phyloP scores from a whole-genome alignment of 2,888 invertebrate species.

The Pachliopta kotzebuea region DNA sequence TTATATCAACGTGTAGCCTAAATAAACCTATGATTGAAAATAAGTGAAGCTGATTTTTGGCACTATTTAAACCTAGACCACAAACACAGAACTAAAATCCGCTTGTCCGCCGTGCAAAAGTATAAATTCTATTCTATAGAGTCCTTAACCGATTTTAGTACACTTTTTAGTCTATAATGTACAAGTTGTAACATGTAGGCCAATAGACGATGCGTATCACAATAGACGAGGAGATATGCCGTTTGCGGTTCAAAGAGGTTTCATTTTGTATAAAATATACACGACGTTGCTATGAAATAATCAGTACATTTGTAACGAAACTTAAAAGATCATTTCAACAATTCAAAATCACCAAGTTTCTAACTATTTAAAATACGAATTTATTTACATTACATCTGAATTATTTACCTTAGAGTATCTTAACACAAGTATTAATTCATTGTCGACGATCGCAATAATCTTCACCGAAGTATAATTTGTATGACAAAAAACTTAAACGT shows the following conservation, averaged over 20 bases:
- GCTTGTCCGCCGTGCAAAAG: slow-evolving; percentile 26
- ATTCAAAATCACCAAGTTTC: slow-evolving; percentile 50
- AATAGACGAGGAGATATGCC: slow-evolving; percentile 72
- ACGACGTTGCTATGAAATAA: slow-evolving; percentile 71
- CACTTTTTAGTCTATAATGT: slow-evolving; percentile 19
- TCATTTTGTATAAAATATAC: slow-evolving; percentile 66
- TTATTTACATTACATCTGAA: slow-evolving; percentile 41
- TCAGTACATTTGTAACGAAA: slow-evolving; percentile 76
- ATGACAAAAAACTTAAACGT: slow-evolving; percentile 33
- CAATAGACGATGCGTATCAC: slow-evolving; percentile 36
- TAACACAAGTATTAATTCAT: slow-evolving; percentile 29
- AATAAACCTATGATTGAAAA: slow-evolving; percentile 21
- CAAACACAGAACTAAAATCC: slow-evolving; percentile 18
- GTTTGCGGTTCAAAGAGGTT: slow-evolving; percentile 51
- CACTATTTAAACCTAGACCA: slow-evolving; percentile 23
- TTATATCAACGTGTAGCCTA: slow-evolving; percentile 17
- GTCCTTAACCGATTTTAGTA: slow-evolving; percentile 13
- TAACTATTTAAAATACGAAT: slow-evolving; percentile 49
- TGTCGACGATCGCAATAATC: slow-evolving; percentile 32
- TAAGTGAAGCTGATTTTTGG: slow-evolving; percentile 29
- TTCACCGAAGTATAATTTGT: slow-evolving; percentile 29
- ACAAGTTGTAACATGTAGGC: slow-evolving; percentile 24
- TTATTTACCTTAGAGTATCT: slow-evolving; percentile 35
- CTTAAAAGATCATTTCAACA: slow-evolving; percentile 61
- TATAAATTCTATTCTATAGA: slow-evolving; percentile 24